Evolutionary conservation across 2,888 invertebrate genomes (phyloP).

Genomic region (Meteorus cinctellus): DNA sequence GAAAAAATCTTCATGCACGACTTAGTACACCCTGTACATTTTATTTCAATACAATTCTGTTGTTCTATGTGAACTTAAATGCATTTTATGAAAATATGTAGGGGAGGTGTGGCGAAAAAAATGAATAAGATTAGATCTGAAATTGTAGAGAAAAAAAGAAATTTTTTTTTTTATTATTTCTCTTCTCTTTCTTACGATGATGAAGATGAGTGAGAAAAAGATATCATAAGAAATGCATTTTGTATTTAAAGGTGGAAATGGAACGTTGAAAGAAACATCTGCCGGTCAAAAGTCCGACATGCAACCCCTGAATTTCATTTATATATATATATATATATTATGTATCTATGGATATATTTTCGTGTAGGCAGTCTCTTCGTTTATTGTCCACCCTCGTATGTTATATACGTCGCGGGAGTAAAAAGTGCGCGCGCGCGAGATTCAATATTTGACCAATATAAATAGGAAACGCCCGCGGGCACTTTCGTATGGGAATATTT

Average conservation of each 20-base stretch:
- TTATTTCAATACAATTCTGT: not conserved
- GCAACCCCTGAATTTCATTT: constrained; percentile 6
- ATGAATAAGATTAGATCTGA: not conserved
- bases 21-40: not conserved
- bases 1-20: constrained; percentile 13
- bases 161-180: not conserved
- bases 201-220: not conserved
- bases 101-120: not conserved
- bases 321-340: not conserved
- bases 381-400: constrained; percentile 28
- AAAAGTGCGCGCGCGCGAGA: constrained; percentile 43
- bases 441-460: constrained; percentile 65
- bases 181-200: not conserved
- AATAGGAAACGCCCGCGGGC: constrained; percentile 56
- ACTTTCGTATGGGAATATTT: too few relatives aligned
- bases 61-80: not conserved
- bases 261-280: constrained; percentile 34
- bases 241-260: constrained; percentile 15
- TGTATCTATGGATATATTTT: not conserved
- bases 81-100: not conserved
- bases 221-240: not conserved
- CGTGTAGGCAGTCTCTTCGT: not conserved
- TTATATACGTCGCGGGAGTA: constrained; percentile 35
- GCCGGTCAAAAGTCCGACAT: constrained; percentile 34
- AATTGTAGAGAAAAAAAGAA: not conserved